A percentile compares a stretch with the other conserved stretches of the same genome.
phyloP scores from a whole-genome alignment of 2,113 vertebrate species.

The Nannospalax galili region DNA sequence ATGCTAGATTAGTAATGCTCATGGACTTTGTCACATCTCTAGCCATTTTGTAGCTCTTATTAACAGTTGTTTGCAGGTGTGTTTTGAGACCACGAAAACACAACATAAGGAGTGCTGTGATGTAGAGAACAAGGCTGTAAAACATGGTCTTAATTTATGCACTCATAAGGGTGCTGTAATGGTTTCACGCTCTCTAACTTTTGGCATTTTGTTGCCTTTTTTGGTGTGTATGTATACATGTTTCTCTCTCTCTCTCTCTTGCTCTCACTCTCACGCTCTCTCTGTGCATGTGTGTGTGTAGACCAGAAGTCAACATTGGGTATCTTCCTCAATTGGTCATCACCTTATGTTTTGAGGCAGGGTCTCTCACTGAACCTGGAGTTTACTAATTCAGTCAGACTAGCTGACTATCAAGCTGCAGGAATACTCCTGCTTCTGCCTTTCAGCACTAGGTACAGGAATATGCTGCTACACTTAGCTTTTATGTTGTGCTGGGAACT shows the following conservation, averaged over 20 bases:
- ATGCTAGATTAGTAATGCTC: neutral
- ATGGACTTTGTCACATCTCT: neutral
- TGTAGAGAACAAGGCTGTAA: neutral
- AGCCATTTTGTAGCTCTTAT: neutral
- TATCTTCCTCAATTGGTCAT: neutral
- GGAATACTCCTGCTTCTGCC: neutral
- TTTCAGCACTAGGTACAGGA: neutral
- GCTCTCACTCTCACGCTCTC: too few relatives aligned
- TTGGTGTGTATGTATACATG: neutral
- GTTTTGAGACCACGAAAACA: neutral
- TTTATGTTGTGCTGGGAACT: neutral
- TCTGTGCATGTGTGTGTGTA: neutral
- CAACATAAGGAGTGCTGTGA: neutral
- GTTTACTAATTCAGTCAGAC: neutral
- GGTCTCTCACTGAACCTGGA: neutral
- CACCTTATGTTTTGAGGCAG: neutral
- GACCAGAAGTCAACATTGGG: neutral
- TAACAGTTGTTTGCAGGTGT: neutral
- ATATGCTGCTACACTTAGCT: neutral
- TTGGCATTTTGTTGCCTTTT: neutral
- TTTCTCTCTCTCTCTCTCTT: too few relatives aligned
- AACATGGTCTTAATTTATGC: neutral
- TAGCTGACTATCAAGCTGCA: neutral
- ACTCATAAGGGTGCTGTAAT: neutral
- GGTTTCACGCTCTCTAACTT: neutral